Base-by-base conservation (phyloP, 1,140 invertebrate species). In the Phenacoccus solenopsis region DNA sequence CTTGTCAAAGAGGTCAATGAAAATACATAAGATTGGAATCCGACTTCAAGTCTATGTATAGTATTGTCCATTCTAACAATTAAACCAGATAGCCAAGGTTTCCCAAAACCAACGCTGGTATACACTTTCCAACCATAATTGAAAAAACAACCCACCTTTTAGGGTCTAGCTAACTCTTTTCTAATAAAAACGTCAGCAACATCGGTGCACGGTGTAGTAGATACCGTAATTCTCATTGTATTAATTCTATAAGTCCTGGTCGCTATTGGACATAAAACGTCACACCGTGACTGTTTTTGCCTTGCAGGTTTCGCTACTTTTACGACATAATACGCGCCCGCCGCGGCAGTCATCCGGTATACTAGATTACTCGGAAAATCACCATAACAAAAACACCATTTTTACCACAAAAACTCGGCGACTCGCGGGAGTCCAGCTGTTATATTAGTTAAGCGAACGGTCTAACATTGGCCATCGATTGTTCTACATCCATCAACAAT, bases 401-500 rank as follows among this genome's bases (percentile, higher is more conserved):
- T 64, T 64, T 27, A 64, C 59, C 59, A 64, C 59, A 64, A 64
- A 64, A 64, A 64, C 59, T 64, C 13, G n/a, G 20, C 59, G 25
- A 27, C 38, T 64, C 59, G 59, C 4, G 4, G 59, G 22, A 24
- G 25, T 64, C 59, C 59, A 64, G 59, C 59, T 64, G 59, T 49
- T 49, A 49, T n/a, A 49, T n/a, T n/a, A n/a, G n/a, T n/a, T n/a
- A n/a, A n/a, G n/a, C n/a, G n/a, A n/a, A 9, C 20, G 38, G 38
- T 32, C 5, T 49, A 49, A 49, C 38, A 2, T 49, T 49, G 38
- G 20, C 38, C 3, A 16, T 49, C 20, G 5, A 49, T 49, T 49
- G 38, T 49, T 49, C 38, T n/a, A 49, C 38, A 49, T 49, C 38
- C 20, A 16, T 49, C 38, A 49, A n/a, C 20, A 49, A 5, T 49